phyloP scores from a whole-genome alignment of 2,888 invertebrate species.

The Pachydiplax longipennis region DNA sequence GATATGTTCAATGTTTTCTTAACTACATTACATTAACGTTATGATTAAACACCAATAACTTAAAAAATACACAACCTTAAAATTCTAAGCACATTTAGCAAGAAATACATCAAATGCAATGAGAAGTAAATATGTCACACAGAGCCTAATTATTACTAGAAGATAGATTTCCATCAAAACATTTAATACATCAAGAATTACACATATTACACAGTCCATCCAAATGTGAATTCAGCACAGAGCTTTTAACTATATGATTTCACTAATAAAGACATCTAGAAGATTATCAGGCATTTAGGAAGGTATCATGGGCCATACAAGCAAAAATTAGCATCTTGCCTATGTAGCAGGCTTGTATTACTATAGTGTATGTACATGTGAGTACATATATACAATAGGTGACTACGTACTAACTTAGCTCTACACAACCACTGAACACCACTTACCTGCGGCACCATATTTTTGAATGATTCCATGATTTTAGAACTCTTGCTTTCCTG shows the following conservation, averaged over 20 bases:
- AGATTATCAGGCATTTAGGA: conserved; percentile 14
- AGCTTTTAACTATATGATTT: not conserved
- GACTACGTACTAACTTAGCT: conserved; percentile 36
- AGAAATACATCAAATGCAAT: conserved; percentile 15
- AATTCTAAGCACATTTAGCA: not conserved
- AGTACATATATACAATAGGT: not conserved
- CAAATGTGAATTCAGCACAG: conserved; percentile 34
- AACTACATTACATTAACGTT: not conserved
- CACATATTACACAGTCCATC: not conserved
- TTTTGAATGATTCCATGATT: conserved; percentile 86
- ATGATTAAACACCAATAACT: not conserved
- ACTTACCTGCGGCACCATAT: conserved; percentile 71
- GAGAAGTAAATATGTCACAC: conserved; percentile 10
- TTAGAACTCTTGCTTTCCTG: conserved; percentile 76
- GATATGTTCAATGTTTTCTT: not conserved
- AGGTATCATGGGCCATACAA: not conserved
- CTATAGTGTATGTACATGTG: not conserved
- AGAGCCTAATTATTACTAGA: conserved; percentile 14
- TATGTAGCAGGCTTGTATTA: not conserved
- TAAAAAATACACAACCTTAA: not conserved
- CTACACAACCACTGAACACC: conserved; percentile 19
- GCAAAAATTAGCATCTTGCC: conserved; percentile 4
- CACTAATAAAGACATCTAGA: not conserved
- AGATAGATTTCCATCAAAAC: conserved; percentile 12
- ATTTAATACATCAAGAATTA: conserved; percentile 7